Evolutionary conservation across 2,113 vertebrate species (phyloP).

Genomic region (Glaucidium brasilianum): DNA sequence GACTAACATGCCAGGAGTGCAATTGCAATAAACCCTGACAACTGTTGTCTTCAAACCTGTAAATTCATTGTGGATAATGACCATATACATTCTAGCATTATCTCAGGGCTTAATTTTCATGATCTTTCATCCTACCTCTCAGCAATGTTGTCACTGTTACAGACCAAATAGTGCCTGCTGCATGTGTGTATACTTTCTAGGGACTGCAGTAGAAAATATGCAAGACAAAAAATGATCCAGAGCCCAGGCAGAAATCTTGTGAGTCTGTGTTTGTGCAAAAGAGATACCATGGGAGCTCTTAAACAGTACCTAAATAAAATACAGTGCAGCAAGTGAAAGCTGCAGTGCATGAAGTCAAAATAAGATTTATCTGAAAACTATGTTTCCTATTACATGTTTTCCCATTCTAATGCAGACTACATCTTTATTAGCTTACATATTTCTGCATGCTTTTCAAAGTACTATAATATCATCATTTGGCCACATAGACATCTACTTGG

Average conservation of each 20-base stretch:
- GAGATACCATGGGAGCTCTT: background rate
- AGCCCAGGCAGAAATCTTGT: background rate
- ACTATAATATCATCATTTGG: background rate
- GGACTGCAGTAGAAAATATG: background rate
- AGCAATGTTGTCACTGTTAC: background rate
- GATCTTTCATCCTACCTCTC: background rate
- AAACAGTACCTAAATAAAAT: background rate
- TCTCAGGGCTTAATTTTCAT: background rate
- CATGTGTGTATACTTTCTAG: background rate
- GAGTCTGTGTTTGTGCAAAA: background rate
- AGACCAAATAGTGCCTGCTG: background rate
- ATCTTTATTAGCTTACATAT: background rate
- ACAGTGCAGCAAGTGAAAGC: background rate
- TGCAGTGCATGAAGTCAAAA: background rate
- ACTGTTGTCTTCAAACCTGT: background rate
- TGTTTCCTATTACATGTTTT: background rate
- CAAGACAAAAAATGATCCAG: background rate
- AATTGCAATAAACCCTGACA: background rate
- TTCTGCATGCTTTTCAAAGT: background rate
- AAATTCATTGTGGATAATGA: background rate
- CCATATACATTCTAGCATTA: background rate
- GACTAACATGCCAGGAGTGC: background rate
- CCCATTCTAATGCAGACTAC: background rate
- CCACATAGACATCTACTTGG: background rate
- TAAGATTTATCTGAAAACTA: background rate